Evolutionary conservation across 2,797 vertebrate genomes (phyloP).

Genomic region (Okamejei kenojei): DNA sequence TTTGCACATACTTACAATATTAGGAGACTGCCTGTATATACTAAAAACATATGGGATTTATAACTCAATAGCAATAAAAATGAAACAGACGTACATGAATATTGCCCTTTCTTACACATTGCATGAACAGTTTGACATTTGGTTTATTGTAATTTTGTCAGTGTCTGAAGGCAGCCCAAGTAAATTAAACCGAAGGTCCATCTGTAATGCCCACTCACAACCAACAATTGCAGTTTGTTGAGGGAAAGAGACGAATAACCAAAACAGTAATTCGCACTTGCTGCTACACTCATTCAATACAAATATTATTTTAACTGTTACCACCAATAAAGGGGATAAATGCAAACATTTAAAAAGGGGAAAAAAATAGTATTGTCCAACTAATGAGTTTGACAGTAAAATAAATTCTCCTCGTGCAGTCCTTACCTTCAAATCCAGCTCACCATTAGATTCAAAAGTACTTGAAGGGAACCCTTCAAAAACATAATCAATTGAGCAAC

Average conservation of each 20-base stretch:
- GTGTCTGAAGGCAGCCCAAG: neutral
- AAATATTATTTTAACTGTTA: neutral
- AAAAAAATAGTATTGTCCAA: neutral
- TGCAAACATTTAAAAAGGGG: neutral
- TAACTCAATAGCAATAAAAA: neutral
- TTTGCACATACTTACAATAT: neutral
- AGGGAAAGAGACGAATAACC: too few relatives aligned
- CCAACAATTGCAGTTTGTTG: too few relatives aligned
- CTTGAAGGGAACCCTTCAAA: constrained; percentile 76
- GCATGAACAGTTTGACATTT: neutral
- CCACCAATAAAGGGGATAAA: neutral
- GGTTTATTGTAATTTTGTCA: neutral
- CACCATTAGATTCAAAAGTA: constrained; percentile 49
- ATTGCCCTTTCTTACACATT: neutral
- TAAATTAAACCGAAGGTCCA: neutral
- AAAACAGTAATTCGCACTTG: neutral
- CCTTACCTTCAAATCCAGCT: constrained; percentile 53
- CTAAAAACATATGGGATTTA: neutral
- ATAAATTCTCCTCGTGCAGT: neutral
- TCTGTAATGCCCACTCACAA: neutral
- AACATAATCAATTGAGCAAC: constrained; percentile 69
- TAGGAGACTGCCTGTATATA: neutral
- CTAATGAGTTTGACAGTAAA: neutral
- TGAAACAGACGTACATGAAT: neutral
- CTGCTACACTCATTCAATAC: neutral